Percentiles rank a stretch among this genome's conserved stretches.
These are phyloP conservation scores for Aplodontia rufa DNA, from an alignment of 2,113 vertebrate genomes.

Conservation along the genomic window DNA sequence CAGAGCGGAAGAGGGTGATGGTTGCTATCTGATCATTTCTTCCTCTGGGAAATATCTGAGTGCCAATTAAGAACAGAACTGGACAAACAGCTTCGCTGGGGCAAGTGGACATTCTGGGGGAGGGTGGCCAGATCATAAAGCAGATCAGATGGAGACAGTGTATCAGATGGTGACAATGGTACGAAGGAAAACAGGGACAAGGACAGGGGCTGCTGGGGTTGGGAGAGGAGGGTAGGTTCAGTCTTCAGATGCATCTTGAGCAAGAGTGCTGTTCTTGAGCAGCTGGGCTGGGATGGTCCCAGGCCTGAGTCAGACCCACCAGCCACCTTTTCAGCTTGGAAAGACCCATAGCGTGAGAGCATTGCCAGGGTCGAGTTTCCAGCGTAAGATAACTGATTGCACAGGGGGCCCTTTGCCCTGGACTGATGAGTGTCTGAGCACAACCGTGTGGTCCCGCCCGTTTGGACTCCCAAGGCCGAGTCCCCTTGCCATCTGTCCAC, in stretches of 20 bases:
- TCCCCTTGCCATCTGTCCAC: accelerated
- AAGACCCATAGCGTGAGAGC: not conserved
- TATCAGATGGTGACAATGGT: not conserved
- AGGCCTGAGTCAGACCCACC: not conserved
- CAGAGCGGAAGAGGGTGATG: not conserved
- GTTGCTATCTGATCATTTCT: not conserved
- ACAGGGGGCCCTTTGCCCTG: not conserved
- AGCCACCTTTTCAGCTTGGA: not conserved
- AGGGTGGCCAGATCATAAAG: not conserved
- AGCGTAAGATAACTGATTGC: not conserved
- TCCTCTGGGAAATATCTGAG: not conserved
- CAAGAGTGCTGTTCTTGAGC: not conserved
- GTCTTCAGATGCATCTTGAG: too few species aligned
- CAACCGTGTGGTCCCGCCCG: accelerated
- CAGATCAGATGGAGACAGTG: accelerated
- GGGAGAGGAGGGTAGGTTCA: accelerated
- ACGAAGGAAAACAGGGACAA: not conserved
- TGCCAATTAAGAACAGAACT: not conserved
- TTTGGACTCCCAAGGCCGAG: not conserved
- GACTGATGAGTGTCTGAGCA: not conserved
- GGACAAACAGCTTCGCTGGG: too few species aligned
- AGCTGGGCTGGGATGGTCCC: accelerated
- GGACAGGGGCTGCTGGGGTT: not conserved
- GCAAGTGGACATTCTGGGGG: not conserved
- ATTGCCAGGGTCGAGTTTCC: not conserved